Evolutionary conservation across 2,888 invertebrate species (phyloP).

Genomic region (Portevinia maculata): DNA sequence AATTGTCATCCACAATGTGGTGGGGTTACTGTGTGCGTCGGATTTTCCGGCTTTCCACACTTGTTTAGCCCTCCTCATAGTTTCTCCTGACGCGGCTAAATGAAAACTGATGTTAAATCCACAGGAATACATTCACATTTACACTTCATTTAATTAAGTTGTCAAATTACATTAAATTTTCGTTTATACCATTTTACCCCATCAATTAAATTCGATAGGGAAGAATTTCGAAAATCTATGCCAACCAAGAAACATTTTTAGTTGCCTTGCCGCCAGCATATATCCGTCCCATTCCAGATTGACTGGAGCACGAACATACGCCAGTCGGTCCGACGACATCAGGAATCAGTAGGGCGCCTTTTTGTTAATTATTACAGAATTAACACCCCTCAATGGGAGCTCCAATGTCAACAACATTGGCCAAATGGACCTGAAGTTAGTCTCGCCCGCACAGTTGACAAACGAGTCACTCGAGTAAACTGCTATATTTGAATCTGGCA

Average conservation of each 20-base stretch:
- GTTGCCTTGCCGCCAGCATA: constrained; percentile 20
- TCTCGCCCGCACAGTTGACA: constrained; percentile 68
- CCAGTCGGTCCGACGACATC: constrained; percentile 49
- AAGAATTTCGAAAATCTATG: constrained; percentile 72
- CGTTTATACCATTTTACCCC: constrained; percentile 72
- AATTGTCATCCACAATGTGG: constrained; percentile 51
- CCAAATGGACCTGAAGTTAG: constrained; percentile 64
- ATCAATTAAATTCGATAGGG: constrained; percentile 73
- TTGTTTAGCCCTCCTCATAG: constrained; percentile 45
- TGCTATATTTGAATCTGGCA: constrained; percentile 65
- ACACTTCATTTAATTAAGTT: constrained; percentile 73
- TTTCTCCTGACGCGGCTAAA: constrained; percentile 51
- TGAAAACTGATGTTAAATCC: constrained; percentile 72
- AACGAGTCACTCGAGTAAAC: constrained; percentile 70
- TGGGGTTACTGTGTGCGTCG: constrained; percentile 16
- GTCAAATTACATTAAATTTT: constrained; percentile 73
- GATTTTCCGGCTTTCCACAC: constrained; percentile 37
- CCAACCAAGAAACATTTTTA: constrained; percentile 56
- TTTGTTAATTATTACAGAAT: constrained; percentile 70
- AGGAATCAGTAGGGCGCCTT: constrained; percentile 72
- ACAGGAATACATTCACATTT: constrained; percentile 72
- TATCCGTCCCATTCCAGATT: constrained; percentile 14
- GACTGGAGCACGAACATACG: not conserved
- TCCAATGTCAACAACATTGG: constrained; percentile 66
- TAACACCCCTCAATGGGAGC: constrained; percentile 67